Evolutionary conservation across 2,113 vertebrate genomes (phyloP).

Genomic region (Cricetomys ansorgei): DNA sequence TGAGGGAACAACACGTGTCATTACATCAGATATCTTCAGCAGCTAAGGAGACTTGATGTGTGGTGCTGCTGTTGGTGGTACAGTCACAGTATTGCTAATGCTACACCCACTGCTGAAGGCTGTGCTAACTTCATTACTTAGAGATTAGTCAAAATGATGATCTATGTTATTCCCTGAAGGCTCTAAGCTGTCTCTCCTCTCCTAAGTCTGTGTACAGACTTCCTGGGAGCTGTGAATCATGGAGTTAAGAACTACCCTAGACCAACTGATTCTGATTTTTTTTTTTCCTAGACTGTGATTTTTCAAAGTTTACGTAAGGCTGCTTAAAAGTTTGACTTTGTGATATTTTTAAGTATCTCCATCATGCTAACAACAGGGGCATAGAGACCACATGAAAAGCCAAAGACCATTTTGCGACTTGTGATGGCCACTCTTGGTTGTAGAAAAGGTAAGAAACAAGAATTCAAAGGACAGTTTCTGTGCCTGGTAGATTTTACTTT

Average conservation of each 20-base stretch:
- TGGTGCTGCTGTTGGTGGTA: background rate
- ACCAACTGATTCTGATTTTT: background rate
- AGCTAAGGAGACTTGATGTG: background rate
- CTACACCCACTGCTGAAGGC: background rate
- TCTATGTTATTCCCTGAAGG: background rate
- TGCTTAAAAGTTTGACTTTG: background rate
- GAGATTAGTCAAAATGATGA: background rate
- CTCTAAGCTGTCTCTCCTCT: background rate
- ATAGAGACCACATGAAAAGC: constrained; percentile 26
- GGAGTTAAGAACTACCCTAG: background rate
- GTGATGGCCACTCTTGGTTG: background rate
- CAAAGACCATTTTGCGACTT: constrained; percentile 47
- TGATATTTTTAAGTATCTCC: background rate
- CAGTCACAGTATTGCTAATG: background rate
- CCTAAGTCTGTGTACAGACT: background rate
- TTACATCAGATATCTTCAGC: background rate
- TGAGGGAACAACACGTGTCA: background rate
- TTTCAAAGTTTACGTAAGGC: constrained; percentile 3
- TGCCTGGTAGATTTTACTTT: background rate
- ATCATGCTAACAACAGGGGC: background rate
- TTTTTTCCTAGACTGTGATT: background rate
- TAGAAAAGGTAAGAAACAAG: constrained; percentile 13
- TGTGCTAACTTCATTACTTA: background rate
- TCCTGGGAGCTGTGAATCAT: background rate
- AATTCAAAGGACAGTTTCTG: background rate